A percentile compares a stretch with the other conserved stretches of the same genome.
phyloP scores from a whole-genome alignment of 1,140 invertebrate species.

The Calosoma granatense region DNA sequence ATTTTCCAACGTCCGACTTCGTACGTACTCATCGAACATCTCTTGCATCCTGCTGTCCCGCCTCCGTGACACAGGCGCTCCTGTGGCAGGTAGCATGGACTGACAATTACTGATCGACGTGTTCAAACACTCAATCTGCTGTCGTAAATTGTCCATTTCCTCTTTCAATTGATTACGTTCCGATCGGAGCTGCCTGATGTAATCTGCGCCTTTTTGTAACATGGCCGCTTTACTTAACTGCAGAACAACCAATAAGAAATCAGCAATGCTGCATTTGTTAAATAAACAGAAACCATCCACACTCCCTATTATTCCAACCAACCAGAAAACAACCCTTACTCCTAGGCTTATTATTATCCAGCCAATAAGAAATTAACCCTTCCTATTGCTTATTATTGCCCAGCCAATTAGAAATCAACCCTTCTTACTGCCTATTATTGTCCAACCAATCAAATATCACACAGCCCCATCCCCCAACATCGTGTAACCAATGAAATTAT shows the following conservation, averaged over 20 bases:
- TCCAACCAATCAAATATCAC: too few species aligned
- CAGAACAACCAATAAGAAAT: too few species aligned
- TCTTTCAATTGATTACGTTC: conserved; percentile 81
- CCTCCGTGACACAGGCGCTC: conserved; percentile 82
- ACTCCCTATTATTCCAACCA: background rate
- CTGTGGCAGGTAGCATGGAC: conserved; percentile 88
- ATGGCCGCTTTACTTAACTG: conserved; percentile 90
- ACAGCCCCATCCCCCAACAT: too few species aligned
- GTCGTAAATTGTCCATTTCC: conserved; percentile 75
- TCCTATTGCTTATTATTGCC: too few species aligned
- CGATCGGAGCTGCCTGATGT: conserved; percentile 79
- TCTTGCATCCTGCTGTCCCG: conserved; percentile 87
- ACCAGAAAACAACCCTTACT: too few species aligned
- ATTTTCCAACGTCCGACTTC: conserved; percentile 73
- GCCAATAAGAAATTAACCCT: too few species aligned
- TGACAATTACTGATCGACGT: conserved; percentile 88
- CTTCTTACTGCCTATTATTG: too few species aligned
- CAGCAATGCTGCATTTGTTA: too few species aligned
- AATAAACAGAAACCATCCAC: conserved; percentile 10
- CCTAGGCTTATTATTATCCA: too few species aligned
- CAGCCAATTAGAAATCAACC: too few species aligned
- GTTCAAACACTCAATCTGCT: conserved; percentile 85
- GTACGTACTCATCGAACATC: conserved; percentile 89
- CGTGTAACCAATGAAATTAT: conserved; percentile 22
- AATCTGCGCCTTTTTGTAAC: conserved; percentile 93